Conservation (phyloP, 1,140 invertebrate genomes). For the Palaemon carinicauda region DNA sequence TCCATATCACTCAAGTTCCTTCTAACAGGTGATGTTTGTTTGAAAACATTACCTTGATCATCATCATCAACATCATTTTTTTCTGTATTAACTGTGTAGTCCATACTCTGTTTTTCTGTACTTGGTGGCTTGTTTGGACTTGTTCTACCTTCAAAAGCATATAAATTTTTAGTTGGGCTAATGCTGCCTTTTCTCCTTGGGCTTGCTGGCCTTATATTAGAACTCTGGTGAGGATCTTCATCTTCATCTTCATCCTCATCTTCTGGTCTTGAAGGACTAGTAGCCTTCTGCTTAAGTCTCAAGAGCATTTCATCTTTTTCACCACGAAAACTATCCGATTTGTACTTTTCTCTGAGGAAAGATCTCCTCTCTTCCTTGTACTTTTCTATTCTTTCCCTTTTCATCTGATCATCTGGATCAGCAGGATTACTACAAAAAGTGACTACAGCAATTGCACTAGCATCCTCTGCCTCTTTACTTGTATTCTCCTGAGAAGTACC, state of each 20-base stretch:
- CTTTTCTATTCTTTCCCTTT: constrained; percentile 76
- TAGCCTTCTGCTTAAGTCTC: constrained; percentile 59
- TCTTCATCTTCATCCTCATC: constrained; percentile 30
- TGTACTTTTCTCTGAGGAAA: constrained; percentile 85
- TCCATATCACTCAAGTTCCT: constrained; percentile 50
- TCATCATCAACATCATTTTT: constrained; percentile 19
- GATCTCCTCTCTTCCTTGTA: constrained; percentile 91
- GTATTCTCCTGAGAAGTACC: constrained; percentile 11
- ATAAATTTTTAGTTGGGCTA: constrained; percentile 21
- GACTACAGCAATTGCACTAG: background rate
- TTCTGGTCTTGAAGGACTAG: constrained; percentile 59
- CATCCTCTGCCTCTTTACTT: constrained; percentile 26
- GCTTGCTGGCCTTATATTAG: background rate
- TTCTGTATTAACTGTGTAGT: background rate
- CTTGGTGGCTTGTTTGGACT: background rate
- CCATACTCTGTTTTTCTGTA: background rate
- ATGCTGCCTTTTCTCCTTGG: constrained; percentile 16
- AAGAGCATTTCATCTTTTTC: constrained; percentile 66
- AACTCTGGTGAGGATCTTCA: background rate
- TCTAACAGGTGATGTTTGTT: constrained; percentile 30
- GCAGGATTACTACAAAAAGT: background rate
- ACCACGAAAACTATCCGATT: constrained; percentile 81
- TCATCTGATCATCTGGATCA: constrained; percentile 46
- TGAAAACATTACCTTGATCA: constrained; percentile 15
- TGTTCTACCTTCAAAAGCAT: background rate